Evolutionary conservation across 1,140 invertebrate species (phyloP), one percentile per base, ranked within the genome.

Genomic region (Berghia stephanieae): DNA sequence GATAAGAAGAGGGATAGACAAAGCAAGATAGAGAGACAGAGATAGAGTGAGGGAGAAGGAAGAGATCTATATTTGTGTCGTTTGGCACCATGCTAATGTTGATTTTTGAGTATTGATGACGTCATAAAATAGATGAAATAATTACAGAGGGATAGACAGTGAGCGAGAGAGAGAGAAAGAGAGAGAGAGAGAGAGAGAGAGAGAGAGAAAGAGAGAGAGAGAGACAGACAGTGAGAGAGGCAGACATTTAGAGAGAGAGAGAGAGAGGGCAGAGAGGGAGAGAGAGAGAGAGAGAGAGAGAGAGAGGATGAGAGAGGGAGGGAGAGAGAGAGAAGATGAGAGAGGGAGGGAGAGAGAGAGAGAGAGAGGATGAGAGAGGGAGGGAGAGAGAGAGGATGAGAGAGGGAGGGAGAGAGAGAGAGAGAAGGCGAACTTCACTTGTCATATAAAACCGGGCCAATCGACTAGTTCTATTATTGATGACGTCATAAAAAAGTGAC

Each of bases 271-370:
- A 16, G 6, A 16, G 57, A 60, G 24, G 57, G 10, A 60, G 16
- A 60, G 24, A 27, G 27, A 10, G 8, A 31, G 36, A 16, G 36
- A 68, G 66, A 68, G 38, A 68, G 66, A 68, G 66, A 46, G 43
- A 71, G 38, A 71, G 40, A 71, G 69, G 49, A 43, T 46, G 69
- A 71, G 69, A 71, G 69, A 71, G 69, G 49, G 43, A 71, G 69
- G 49, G 69, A 46, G 69, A n/a, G n/a, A n/a, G n/a, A n/a, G n/a
- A n/a, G n/a, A n/a, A n/a, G n/a, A n/a, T n/a, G 27, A 24, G 27
- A 46, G 43, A 46, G 27, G 10, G 13, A 24, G 34, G 43, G 31
- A 46, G 27, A 13, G 13, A 31, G 27, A 43, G 10, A 21, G 27
- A 63, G 27, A 63, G 57, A 21, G n/a, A n/a, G n/a, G n/a, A n/a